A percentile compares a stretch with the other conserved stretches of the same genome.
Conservation (phyloP, 2,888 invertebrate genomes). For the Xanthostigma xanthostigma region DNA sequence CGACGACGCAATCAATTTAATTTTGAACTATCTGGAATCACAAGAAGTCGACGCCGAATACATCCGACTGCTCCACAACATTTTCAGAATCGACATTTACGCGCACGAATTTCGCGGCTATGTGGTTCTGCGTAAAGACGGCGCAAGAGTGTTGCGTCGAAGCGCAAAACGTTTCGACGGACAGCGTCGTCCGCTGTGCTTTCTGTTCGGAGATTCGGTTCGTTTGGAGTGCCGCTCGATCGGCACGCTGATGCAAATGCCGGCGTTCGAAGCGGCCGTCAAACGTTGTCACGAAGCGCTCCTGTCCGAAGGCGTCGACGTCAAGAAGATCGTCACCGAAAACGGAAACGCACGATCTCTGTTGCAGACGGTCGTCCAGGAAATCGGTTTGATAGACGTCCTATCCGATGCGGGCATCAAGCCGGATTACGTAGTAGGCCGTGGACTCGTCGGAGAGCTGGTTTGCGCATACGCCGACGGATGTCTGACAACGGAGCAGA, state of each 20-base stretch:
- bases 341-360: constrained; percentile 52
- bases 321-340: constrained; percentile 44
- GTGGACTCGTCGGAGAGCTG: constrained; percentile 82
- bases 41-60: constrained; percentile 46
- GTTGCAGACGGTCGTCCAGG: constrained; percentile 55
- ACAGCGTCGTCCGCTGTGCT: constrained; percentile 47
- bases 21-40: constrained; percentile 47
- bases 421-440: constrained; percentile 30
- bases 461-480: constrained; percentile 86
- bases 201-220: constrained; percentile 61
- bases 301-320: constrained; percentile 45
- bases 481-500: constrained; percentile 67
- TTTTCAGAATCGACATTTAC: constrained; percentile 27
- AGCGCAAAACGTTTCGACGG: constrained; percentile 46
- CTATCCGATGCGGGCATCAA: constrained; percentile 31
- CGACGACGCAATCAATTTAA: constrained; percentile 50
- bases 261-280: constrained; percentile 49
- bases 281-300: constrained; percentile 42
- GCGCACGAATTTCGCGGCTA: constrained; percentile 51
- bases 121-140: constrained; percentile 27
- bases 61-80: constrained; percentile 40
- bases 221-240: constrained; percentile 60
- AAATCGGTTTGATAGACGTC: constrained; percentile 31
- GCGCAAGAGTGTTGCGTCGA: constrained; percentile 24
- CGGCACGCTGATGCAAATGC: constrained; percentile 46